Base-by-base conservation (phyloP, 2,113 vertebrate species). In the Sinocyclocheilus maitianheensis region DNA sequence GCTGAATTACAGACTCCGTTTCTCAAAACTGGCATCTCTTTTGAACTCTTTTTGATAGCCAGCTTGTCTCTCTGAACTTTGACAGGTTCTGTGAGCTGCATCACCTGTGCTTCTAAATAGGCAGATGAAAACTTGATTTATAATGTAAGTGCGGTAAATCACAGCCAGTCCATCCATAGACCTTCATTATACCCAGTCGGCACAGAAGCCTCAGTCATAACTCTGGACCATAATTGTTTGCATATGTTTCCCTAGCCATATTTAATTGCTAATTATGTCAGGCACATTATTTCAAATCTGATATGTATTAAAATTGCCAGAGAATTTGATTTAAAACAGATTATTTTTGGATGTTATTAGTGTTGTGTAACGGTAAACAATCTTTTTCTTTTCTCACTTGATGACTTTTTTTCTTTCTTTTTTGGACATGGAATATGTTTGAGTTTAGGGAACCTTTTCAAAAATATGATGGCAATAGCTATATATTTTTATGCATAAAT, bases 101-200 rank as follows among this genome's bases (percentile, higher is more conserved):
- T 69, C 30, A 43, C 40, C 30, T 81, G 46, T 63, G 46, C 24
- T 26, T 72, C n/a, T 37, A 60, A 74, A 84, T 58, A 58, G 53
- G 67, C 5, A 46, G 37, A 26, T 83, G 48, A 58, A 75, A 24
- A 63, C 18, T 53, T 51, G 78, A 86, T 62, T 76, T 86, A 76
- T 63, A 43, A 51, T 24, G 5, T 24, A 30, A 43, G n/a, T n/a
- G 48, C n/a, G 53, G 55, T 82, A 81, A 51, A 86, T 74, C 78
- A 78, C 48, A 58, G 67, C 37, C 20, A 53, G 51, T 37, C 3
- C 48, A 24, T 84, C 30, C 7, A 22, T 43, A 84, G 51, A n/a
- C 82, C 20, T 84, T 84, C 34, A 84, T 60, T 84, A 71, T 12
- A 77, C 43, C 48, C 1, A 0, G 53, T 55, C 53, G 12, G 4